Base-by-base conservation (phyloP, 2,888 invertebrate species). In the Tiliacea aurago region DNA sequence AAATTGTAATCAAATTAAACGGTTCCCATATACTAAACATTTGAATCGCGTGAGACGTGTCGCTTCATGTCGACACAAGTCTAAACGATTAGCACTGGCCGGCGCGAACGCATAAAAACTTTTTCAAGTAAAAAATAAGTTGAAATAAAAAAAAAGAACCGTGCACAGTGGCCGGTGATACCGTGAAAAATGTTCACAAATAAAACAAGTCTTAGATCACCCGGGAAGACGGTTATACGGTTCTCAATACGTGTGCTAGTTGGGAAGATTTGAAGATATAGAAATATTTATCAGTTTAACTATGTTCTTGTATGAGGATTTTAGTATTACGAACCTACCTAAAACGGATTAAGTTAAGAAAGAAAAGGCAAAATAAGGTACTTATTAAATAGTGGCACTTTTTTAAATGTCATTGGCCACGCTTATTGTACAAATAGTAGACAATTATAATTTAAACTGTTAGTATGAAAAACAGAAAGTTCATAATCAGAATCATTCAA, bases 51-150 rank as follows among this genome's bases (percentile, higher is more conserved):
- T 88, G 86, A 91, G 89, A 91, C 95, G 89, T 91, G 95, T 94
- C 90, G 82, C 84, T 83, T 89, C 95, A 87, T 94, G 95, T 95
- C 94, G 92, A 91, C 91, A 92, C 95, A 94, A 91, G 93, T 91
- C 87, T 83, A 78, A 84, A 84, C 93, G 91, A 93, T 93, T 92
- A 93, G 89, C 92, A 87, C 88, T 80, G 83, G 76, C 85, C 84
- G 85, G 81, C 76, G 71, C 80, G 70, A 76, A 84, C 87, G 74
- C 83, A 91, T 91, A 93, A 93, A 93, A 91, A 81, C 80, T 62
- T 77, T 28, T 73, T 66, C 20, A 72, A 63, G 45, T 53, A 80
- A 81, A 72, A 81, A 83, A 87, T 79, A 81, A 81, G 55, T 59
- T 41, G n/a, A 62, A 18, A 67, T 28, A 61, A 73, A 71, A 82